Percentiles rank a stretch among this genome's conserved stretches.
These are phyloP conservation scores for Suncus etruscus DNA, from an alignment of 2,113 vertebrate genomes.

Conservation along the genomic window DNA sequence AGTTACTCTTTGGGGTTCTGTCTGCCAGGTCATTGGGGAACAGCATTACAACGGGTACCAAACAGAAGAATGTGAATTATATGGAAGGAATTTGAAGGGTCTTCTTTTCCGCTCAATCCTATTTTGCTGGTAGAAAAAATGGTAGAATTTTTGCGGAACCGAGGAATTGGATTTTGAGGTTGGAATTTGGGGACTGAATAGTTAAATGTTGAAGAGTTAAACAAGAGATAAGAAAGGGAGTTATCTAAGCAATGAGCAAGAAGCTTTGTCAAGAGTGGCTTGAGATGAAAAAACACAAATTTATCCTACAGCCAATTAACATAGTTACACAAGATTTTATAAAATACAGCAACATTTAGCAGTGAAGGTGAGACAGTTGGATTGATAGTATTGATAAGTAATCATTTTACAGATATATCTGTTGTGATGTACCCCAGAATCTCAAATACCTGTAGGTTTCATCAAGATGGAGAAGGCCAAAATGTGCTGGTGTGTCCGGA, in stretches of 20 bases:
- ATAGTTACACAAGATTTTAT: not conserved
- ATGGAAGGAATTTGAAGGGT: not conserved
- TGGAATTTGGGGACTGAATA: not conserved
- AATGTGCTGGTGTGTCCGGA: conserved; percentile 53
- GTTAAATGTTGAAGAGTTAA: not conserved
- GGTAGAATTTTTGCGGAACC: conserved; percentile 2
- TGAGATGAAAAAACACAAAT: conserved; percentile 16
- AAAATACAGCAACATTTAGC: not conserved
- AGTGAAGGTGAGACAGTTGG: not conserved
- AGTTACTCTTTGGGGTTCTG: too few relatives aligned
- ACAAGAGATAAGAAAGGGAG: not conserved
- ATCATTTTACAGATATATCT: conserved; percentile 38
- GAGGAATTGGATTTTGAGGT: not conserved
- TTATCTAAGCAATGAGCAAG: not conserved
- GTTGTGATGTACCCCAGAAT: not conserved
- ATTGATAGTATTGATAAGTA: conserved; percentile 27
- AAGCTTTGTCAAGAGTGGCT: not conserved
- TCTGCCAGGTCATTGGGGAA: not conserved
- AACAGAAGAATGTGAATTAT: not conserved
- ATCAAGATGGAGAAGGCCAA: conserved; percentile 60
- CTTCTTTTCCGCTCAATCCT: not conserved
- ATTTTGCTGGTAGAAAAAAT: not conserved
- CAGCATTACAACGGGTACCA: too few relatives aligned
- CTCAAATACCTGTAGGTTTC: conserved; percentile 21
- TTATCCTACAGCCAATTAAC: conserved; percentile 16